Base-by-base conservation (phyloP, 2,113 vertebrate genomes). In the Sinocyclocheilus maitianheensis region DNA sequence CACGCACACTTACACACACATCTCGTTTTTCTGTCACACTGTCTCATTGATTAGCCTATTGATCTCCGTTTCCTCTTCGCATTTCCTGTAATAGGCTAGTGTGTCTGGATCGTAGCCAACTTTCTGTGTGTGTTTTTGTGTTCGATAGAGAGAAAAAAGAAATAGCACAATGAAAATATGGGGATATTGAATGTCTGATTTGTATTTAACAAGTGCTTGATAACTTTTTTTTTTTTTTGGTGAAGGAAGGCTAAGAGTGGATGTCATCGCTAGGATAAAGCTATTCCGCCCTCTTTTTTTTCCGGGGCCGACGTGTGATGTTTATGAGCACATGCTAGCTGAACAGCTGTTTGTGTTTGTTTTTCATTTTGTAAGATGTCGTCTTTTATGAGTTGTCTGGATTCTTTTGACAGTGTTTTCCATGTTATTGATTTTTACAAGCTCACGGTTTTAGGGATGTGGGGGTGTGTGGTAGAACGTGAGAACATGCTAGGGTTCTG, bases 341-440 rank as follows among this genome's bases (percentile, higher is more conserved):
- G 76, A 84, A 63, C 76, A 84, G 86, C 77, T 87, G 85, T 77
- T 83, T 87, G 82, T 87, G 82, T 88, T 84, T 88, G 87, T 85
- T 83, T 48, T 71, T 55, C 65, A 72, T 71, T 83, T 30, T 72
- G 43, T 72, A 83, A 55, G 48, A 83, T 83, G 65, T 83, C 48
- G 53, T 83, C 46, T 83, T 83, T 83, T 83, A 83, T 83, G 65
- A 83, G 63, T 83, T 72, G 81, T 55, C 81, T 69, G 65, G 81
- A 53, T 83, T 83, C 30, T 83, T 72, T 71, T 53, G 81, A 83
- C 24, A 53, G 24, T 83, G 81, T 72, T 83, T 58, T 83, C 46
- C 48, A 72, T 83, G 65, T 83, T 72, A 72, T 83, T 72, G 67
- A 72, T 83, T 83, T 83, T 72, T 55, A 83, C 81, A 83, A 83